phyloP scores from a whole-genome alignment of 1,140 invertebrate genomes.

The Drosophila biarmipes region DNA sequence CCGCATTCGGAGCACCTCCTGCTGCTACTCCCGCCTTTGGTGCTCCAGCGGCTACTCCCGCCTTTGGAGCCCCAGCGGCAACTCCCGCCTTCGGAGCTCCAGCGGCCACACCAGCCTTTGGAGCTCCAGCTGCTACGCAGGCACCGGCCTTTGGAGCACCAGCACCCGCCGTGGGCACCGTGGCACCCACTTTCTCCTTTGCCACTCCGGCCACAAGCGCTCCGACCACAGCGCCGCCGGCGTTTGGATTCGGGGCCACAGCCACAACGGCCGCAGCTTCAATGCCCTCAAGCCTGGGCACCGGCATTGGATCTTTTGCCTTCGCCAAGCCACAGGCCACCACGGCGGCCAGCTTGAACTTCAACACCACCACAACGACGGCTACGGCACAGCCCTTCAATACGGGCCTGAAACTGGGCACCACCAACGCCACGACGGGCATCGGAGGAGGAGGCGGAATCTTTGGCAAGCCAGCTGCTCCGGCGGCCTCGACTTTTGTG shows the following conservation, averaged over 20 bases:
- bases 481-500: conserved; percentile 71
- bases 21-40: conserved; percentile 20
- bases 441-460: conserved; percentile 60
- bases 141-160: conserved; percentile 24
- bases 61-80: conserved; percentile 31
- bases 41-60: neutral
- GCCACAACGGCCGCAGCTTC: conserved; percentile 53
- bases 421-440: conserved; percentile 10
- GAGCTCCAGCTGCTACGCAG: conserved; percentile 13
- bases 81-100: conserved; percentile 46
- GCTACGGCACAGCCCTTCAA: conserved; percentile 60
- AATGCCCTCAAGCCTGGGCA: conserved; percentile 32
- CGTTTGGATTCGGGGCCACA: conserved; percentile 56
- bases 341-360: conserved; percentile 70
- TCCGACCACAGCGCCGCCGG: conserved; percentile 37
- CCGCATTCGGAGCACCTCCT: conserved; percentile 23
- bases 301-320: conserved; percentile 53
- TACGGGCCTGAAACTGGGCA: conserved; percentile 50
- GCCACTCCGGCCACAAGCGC: conserved; percentile 59
- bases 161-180: conserved; percentile 53
- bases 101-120: conserved; percentile 33
- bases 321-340: conserved; percentile 70
- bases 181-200: conserved; percentile 62
- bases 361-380: conserved; percentile 72
- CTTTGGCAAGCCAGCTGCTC: conserved; percentile 76